A percentile compares a stretch with the other conserved stretches of the same genome.
Conservation (phyloP, 2,797 vertebrate genomes). For the Sebastes vulpes region DNA sequence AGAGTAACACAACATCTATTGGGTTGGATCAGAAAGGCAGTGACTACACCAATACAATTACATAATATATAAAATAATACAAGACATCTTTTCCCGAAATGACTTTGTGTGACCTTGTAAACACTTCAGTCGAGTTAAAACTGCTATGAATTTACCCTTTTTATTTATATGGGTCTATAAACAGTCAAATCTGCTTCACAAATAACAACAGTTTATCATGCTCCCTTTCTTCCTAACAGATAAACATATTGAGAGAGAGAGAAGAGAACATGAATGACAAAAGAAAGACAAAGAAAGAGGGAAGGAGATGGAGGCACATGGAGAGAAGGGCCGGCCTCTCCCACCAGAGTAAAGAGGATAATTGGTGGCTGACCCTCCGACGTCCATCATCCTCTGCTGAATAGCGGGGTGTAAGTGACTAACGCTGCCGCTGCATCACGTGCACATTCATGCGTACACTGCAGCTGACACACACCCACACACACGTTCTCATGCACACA, state of each 20-base stretch:
- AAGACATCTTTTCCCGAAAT: neutral
- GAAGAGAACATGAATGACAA: conserved; percentile 15
- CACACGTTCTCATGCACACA: conserved; percentile 18
- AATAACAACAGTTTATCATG: neutral
- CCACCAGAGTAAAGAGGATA: conserved; percentile 67
- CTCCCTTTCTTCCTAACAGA: neutral
- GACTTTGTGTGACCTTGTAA: neutral
- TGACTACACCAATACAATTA: neutral
- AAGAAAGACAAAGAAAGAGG: conserved; percentile 16
- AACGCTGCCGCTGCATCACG: conserved; percentile 31
- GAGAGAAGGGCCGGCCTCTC: conserved; percentile 15
- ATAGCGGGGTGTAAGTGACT: conserved; percentile 48
- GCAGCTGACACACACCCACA: neutral
- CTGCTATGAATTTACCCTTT: neutral
- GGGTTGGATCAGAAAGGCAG: neutral
- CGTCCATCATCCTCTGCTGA: conserved; percentile 58
- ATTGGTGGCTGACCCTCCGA: conserved; percentile 59
- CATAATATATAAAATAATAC: neutral
- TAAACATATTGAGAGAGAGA: neutral
- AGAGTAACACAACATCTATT: no score
- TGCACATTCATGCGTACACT: conserved; percentile 16
- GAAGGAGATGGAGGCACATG: neutral
- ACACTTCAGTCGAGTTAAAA: neutral
- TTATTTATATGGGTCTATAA: neutral
- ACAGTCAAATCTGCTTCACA: neutral